Evolutionary conservation across 2,113 vertebrate species (phyloP).

Genomic region (Synodontis membranacea): DNA sequence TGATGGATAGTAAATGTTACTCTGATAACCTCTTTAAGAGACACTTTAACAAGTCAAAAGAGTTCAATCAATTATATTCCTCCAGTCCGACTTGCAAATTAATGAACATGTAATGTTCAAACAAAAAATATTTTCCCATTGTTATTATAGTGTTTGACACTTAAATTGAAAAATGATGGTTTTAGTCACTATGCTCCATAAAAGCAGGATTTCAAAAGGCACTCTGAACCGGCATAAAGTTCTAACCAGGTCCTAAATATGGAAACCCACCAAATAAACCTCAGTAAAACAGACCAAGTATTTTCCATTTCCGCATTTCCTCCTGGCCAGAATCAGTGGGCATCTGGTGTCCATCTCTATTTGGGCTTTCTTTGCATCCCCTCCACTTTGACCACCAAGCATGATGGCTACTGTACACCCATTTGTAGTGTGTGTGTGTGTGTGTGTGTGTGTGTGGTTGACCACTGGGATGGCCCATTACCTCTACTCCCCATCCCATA

Average conservation of each 20-base stretch:
- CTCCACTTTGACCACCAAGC: constrained; percentile 1
- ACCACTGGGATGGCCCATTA: constrained; percentile 27
- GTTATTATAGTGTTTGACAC: constrained; percentile 3
- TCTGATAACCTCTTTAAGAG: constrained; percentile 50
- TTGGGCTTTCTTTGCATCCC: constrained; percentile 19
- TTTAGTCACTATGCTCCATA: not conserved
- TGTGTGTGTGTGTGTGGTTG: constrained; percentile 9
- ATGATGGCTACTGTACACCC: constrained; percentile 32
- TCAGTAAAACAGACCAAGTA: constrained; percentile 57
- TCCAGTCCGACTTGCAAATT: not conserved
- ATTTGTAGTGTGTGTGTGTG: constrained; percentile 1
- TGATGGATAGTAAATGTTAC: constrained; percentile 47
- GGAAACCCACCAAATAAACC: constrained; percentile 32
- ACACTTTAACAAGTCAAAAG: constrained; percentile 62
- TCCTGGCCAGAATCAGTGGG: constrained; percentile 34
- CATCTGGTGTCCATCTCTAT: constrained; percentile 54
- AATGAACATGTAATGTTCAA: not conserved
- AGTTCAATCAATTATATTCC: not conserved
- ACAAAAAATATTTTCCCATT: constrained; percentile 9
- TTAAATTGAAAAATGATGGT: not conserved
- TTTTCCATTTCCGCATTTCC: constrained; percentile 47
- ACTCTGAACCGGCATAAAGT: constrained; percentile 56
- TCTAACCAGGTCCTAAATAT: constrained; percentile 44
- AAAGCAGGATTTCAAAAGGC: not conserved
- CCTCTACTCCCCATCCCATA: constrained; percentile 1